Evolutionary conservation across 2,113 vertebrate genomes (phyloP).

Genomic region (Gymnogyps californianus): DNA sequence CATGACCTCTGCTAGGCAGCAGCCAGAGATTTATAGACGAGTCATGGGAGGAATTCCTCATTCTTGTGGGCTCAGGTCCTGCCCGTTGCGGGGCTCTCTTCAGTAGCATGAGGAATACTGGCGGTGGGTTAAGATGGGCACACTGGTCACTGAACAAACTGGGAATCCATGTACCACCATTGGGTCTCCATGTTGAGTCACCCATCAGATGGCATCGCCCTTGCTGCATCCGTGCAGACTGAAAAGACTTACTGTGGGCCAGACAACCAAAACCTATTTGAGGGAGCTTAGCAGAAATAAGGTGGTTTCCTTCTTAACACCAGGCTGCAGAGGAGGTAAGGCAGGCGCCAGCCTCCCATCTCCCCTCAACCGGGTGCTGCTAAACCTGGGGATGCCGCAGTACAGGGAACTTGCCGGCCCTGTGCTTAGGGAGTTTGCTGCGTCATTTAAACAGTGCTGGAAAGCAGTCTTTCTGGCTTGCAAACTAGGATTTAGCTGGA

Average conservation of each 20-base stretch:
- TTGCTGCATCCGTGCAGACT: neutral
- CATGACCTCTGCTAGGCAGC: neutral
- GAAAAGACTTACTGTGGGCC: neutral
- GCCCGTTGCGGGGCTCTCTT: neutral
- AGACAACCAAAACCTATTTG: neutral
- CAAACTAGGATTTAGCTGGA: neutral
- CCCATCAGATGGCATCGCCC: neutral
- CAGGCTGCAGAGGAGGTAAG: neutral
- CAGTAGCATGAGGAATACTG: neutral
- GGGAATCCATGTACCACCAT: accelerated
- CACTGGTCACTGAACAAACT: neutral
- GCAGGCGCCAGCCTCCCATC: neutral
- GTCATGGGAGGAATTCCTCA: neutral
- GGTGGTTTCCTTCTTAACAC: neutral
- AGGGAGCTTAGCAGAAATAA: neutral
- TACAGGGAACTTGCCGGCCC: neutral
- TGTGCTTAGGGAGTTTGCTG: neutral
- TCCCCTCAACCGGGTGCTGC: accelerated
- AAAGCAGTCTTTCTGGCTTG: neutral
- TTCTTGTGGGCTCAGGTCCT: neutral
- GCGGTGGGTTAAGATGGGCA: neutral
- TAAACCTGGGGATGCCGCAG: neutral
- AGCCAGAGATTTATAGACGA: neutral
- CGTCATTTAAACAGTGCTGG: neutral
- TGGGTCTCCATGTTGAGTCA: neutral